Percentiles rank a stretch among this genome's conserved stretches.
Conservation (phyloP, 2,113 vertebrate genomes). For the Amazona vittata region DNA sequence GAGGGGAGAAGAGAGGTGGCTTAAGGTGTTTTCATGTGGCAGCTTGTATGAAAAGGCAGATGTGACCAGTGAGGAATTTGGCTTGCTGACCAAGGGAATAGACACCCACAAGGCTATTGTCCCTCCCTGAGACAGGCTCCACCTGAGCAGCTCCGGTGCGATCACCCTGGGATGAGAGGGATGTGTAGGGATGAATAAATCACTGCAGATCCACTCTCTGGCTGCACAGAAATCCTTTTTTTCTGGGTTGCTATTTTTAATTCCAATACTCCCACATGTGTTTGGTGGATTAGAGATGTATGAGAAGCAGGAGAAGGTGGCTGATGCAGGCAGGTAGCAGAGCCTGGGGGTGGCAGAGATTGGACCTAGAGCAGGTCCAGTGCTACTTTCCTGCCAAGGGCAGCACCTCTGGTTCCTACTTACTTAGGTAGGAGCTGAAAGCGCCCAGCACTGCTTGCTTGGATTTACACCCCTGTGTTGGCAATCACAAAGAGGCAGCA, state of each 20-base stretch:
- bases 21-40: not conserved
- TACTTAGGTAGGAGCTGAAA: not conserved
- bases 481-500: not conserved
- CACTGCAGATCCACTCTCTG: not conserved
- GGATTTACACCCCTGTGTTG: not conserved
- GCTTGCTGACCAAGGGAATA: not conserved
- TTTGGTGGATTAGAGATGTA: slow-evolving; percentile 28
- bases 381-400: not conserved
- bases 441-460: not conserved
- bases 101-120: not conserved
- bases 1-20: accelerated
- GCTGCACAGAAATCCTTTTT: not conserved
- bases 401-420: not conserved
- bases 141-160: not conserved
- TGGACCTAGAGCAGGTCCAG: not conserved
- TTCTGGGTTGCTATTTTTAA: slow-evolving; percentile 46
- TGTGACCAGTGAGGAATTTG: not conserved
- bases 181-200: slow-evolving; percentile 45
- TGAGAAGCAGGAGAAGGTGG: slow-evolving; percentile 23
- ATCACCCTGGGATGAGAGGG: not conserved
- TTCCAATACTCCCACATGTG: slow-evolving; percentile 37
- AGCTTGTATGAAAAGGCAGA: not conserved
- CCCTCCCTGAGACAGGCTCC: not conserved
- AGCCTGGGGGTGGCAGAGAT: not conserved
- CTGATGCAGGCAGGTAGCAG: slow-evolving; percentile 32